Percentiles rank a stretch among this genome's conserved stretches.
Conservation (phyloP, 2,797 vertebrate genomes). For the Neostethus bicornis region DNA sequence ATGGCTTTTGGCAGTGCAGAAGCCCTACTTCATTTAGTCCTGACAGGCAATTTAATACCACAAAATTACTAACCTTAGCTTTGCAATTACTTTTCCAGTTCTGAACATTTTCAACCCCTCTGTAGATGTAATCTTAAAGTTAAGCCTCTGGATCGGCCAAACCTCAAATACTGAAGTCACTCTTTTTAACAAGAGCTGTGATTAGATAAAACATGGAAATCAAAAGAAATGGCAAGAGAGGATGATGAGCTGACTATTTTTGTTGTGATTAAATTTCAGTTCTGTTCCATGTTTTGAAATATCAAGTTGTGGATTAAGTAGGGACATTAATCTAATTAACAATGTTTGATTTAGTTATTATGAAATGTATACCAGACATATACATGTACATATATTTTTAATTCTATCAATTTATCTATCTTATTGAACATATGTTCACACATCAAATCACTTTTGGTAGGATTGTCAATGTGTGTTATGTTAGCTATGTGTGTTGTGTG, state of each 20-base stretch:
- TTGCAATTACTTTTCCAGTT: conserved; percentile 83
- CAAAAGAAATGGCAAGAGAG: conserved; percentile 38
- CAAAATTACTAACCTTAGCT: conserved; percentile 84
- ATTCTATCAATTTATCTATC: no score
- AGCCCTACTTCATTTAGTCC: conserved; percentile 81
- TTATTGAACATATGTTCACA: no score
- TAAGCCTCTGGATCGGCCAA: conserved; percentile 66
- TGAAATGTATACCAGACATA: no score
- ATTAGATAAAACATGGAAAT: conserved; percentile 55
- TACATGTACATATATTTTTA: no score
- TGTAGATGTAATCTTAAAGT: conserved; percentile 76
- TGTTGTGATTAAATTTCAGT: conserved; percentile 14
- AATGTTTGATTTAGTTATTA: no score
- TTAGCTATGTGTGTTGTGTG: neutral
- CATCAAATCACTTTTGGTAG: no score
- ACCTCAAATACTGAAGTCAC: conserved; percentile 62
- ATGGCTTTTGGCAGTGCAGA: conserved; percentile 79
- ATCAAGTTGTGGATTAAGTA: no score
- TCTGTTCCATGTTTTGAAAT: conserved; percentile 18
- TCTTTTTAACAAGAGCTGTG: conserved; percentile 49
- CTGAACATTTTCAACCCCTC: conserved; percentile 72
- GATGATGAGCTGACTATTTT: conserved; percentile 54
- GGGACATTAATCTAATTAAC: no score
- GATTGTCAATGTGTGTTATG: neutral
- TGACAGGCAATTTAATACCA: conserved; percentile 83